Evolutionary conservation across 1,140 invertebrate species (phyloP), one percentile per base, ranked within the genome.

Genomic region (Neodiprion virginianus): DNA sequence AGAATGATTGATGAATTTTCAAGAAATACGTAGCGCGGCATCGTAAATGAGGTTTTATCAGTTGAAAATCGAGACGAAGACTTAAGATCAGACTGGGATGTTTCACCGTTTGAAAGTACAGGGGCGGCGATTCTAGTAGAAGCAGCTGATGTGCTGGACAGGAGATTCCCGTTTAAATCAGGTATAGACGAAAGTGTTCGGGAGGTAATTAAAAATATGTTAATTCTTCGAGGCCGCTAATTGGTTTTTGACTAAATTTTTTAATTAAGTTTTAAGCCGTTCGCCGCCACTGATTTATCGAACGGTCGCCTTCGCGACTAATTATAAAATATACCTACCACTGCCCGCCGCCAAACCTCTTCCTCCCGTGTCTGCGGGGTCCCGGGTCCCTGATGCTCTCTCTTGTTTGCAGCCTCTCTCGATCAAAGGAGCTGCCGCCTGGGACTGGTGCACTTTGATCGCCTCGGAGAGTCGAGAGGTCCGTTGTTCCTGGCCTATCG

Each of bases 201-300:
- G 28, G 78, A 72, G 79, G 84, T 85, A 85, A 85, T 85, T 85
- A 85, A 84, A 84, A 85, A 85, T 85, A 85, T 85, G 84, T 85
- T 85, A 85, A 85, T 85, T 82, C 79, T 70, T 76, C 78, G 80
- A 79, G 74, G 80, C 74, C 81, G 79, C 84, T 85, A 85, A 85
- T 85, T 85, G 82, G 84, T 85, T 84, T 85, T 85, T 83, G 83
- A 84, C 83, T 85, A 83, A 85, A 85, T 85, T 85, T 61, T 84
- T 85, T 85, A 85, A 85, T 85, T 84, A 85, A 85, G 84, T 84
- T 83, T 84, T 85, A 83, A 80, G 78, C 81, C 78, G 83, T 77
- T n/a, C 14, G 28, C 72, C 65, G 78, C 77, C 79, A 79, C 81
- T 84, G 83, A 85, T 85, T 85, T 85, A 85, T 83, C 82, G 83